Base-by-base conservation (phyloP, 2,888 invertebrate species). In the Argyresthia goedartella region DNA sequence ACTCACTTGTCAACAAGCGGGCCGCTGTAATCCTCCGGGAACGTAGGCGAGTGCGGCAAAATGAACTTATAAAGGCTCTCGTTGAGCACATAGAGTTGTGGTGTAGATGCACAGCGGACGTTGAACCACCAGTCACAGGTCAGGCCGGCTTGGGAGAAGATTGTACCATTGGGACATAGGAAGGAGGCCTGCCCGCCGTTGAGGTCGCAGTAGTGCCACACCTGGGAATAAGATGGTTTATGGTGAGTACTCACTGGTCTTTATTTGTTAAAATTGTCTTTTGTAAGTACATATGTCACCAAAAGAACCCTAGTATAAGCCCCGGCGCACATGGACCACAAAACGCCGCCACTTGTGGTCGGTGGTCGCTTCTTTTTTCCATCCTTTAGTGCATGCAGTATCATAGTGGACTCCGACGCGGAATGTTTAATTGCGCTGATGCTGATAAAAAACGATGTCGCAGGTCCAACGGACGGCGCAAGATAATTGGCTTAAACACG, bases 71-170 rank as follows among this genome's bases (percentile, higher is more conserved):
- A 96, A 3, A 96, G 89, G 56, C 95, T 90, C 75, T 96, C 95
- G 64, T 96, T 96, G 4, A 96, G 85, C 2, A 96, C 95, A 73
- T 96, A 96, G 0, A 95, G 88, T 71, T 96, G 95, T 0, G 94
- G 85, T 0, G 95, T 95, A 11, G 93, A 90, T 33, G 93, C 90
- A 71, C 95, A 96, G 64, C 93, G 92, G 0, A 96, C 95, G 71
- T 96, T 96, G 78, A 94, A 96, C 95, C 95, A 96, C 95, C 95
- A 96, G 73, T 96, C 96, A 67, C 95, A 95, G 0, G 95, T 95
- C 45, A 96, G 80, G 0, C 92, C 94, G 11, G 95, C 94, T 86
- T 96, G 95, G 59, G 94, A 95, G 82, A 96, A 96, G 67, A 96
- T 94, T 3, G 96, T 96, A 41, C 96, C 95, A 71, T 95, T 95